A percentile compares a stretch with the other conserved stretches of the same genome.
Conservation (phyloP, 1,140 invertebrate genomes). For the Drosophila punjabiensis region DNA sequence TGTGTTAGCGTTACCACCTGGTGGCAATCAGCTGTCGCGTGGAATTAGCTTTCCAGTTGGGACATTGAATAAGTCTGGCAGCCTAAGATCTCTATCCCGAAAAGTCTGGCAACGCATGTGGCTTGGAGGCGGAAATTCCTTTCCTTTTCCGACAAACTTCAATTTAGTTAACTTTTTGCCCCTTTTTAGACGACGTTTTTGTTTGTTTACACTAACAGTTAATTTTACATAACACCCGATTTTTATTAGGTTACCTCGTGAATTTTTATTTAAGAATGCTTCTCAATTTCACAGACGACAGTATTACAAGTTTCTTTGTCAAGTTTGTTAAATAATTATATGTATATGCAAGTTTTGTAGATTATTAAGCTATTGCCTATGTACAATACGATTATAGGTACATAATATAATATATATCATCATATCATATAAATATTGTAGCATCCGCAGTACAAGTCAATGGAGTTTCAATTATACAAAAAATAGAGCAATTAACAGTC, state of each 20-base stretch:
- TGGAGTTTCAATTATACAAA: slow-evolving; percentile 41
- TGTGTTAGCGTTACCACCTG: slow-evolving; percentile 14
- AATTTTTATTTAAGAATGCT: slow-evolving; percentile 21
- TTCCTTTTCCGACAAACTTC: too few species aligned
- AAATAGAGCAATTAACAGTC: slow-evolving; percentile 24
- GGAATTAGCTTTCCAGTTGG: background rate
- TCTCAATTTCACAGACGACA: slow-evolving; percentile 34
- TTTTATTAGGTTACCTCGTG: background rate
- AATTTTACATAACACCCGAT: too few species aligned
- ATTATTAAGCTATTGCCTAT: slow-evolving; percentile 17
- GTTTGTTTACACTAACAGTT: too few species aligned
- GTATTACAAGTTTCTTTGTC: slow-evolving; percentile 22
- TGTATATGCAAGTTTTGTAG: background rate
- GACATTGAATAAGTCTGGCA: background rate
- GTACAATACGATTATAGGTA: slow-evolving; percentile 30
- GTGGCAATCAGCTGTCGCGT: slow-evolving; percentile 8
- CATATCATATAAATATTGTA: slow-evolving; percentile 26
- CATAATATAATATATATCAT: slow-evolving; percentile 9
- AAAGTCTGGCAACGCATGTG: background rate
- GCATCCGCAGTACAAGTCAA: slow-evolving; percentile 37
- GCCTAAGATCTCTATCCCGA: too few species aligned
- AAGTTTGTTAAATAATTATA: slow-evolving; percentile 14
- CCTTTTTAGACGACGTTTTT: too few species aligned
- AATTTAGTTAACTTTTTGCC: too few species aligned
- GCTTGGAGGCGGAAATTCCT: too few species aligned